phyloP scores from a whole-genome alignment of 2,888 invertebrate genomes.

The Drosophila stalkeri region DNA sequence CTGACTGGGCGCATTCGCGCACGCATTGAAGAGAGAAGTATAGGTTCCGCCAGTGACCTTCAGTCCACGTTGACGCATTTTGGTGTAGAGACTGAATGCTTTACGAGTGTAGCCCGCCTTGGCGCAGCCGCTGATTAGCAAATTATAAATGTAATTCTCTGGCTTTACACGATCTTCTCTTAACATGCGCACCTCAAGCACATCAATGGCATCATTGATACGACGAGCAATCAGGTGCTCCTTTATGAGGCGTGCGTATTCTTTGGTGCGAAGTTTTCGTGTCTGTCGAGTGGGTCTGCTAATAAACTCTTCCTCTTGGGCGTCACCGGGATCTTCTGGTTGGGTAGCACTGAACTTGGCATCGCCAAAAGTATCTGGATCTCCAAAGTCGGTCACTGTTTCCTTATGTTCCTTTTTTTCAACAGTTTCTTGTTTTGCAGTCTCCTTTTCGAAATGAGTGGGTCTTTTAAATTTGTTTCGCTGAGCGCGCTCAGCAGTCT shows the following conservation, averaged over 20 bases:
- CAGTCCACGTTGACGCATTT: constrained; percentile 92
- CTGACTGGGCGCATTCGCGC: constrained; percentile 91
- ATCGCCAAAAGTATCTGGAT: constrained; percentile 80
- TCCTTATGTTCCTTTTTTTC: constrained; percentile 18
- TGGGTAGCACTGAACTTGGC: constrained; percentile 23
- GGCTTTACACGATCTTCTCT: constrained; percentile 92
- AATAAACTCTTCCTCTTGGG: constrained; percentile 87
- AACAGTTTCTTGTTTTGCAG: neutral
- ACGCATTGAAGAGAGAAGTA: constrained; percentile 95
- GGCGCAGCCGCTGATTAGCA: constrained; percentile 94
- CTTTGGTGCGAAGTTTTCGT: constrained; percentile 87
- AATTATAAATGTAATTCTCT: constrained; percentile 91
- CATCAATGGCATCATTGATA: constrained; percentile 91
- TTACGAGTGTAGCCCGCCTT: constrained; percentile 93
- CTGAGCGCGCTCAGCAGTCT: neutral
- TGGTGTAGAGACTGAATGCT: constrained; percentile 92
- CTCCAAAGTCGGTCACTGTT: constrained; percentile 29
- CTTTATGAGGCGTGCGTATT: constrained; percentile 91
- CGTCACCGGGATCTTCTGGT: constrained; percentile 86
- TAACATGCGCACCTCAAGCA: constrained; percentile 91
- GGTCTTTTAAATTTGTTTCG: constrained; percentile 9
- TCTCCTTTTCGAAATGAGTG: neutral
- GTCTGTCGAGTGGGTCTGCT: constrained; percentile 86
- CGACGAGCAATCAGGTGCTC: constrained; percentile 88
- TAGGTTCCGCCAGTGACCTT: constrained; percentile 90